Percentiles rank a stretch among this genome's conserved stretches.
phyloP scores from a whole-genome alignment of 2,113 vertebrate species.

The Tetraodon nigroviridis region DNA sequence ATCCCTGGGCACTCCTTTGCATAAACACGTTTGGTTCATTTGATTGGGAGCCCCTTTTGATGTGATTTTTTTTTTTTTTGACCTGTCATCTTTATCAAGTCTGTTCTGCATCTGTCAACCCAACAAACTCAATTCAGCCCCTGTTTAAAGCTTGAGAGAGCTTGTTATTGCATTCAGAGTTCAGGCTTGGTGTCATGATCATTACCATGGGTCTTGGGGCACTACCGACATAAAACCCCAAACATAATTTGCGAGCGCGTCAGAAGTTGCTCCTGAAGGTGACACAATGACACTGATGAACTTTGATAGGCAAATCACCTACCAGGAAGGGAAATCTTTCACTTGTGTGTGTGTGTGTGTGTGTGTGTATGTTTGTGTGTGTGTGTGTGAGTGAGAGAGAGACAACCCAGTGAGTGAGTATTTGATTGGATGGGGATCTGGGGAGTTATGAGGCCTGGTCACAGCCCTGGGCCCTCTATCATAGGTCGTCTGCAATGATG shows the following conservation, averaged over 20 bases:
- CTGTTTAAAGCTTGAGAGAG: conserved; percentile 45
- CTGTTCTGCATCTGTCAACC: conserved; percentile 40
- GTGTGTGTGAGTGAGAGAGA: too few species aligned
- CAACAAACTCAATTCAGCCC: conserved; percentile 50
- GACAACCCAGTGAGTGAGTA: too few species aligned
- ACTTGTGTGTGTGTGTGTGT: conserved; percentile 3
- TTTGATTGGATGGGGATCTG: too few species aligned
- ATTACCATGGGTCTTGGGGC: conserved; percentile 62
- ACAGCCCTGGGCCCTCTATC: too few species aligned
- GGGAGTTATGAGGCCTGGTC: too few species aligned
- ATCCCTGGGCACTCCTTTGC: conserved; percentile 52
- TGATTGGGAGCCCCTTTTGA: conserved; percentile 64
- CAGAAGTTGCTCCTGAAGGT: conserved; percentile 60
- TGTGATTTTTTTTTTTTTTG: conserved; percentile 40
- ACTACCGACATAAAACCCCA: conserved; percentile 59
- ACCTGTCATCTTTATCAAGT: conserved; percentile 63
- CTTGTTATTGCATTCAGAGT: conserved; percentile 57
- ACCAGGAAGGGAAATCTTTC: conserved; percentile 53
- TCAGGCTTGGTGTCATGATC: conserved; percentile 59
- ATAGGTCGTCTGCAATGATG: too few species aligned
- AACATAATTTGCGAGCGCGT: conserved; percentile 58
- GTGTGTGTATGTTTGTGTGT: too few species aligned
- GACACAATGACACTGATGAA: conserved; percentile 58
- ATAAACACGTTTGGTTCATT: conserved; percentile 59
- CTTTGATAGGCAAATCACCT: conserved; percentile 49